These are phyloP conservation scores for Epiblema foenella DNA, from an alignment of 2,888 invertebrate genomes.

Conservation along the genomic window DNA sequence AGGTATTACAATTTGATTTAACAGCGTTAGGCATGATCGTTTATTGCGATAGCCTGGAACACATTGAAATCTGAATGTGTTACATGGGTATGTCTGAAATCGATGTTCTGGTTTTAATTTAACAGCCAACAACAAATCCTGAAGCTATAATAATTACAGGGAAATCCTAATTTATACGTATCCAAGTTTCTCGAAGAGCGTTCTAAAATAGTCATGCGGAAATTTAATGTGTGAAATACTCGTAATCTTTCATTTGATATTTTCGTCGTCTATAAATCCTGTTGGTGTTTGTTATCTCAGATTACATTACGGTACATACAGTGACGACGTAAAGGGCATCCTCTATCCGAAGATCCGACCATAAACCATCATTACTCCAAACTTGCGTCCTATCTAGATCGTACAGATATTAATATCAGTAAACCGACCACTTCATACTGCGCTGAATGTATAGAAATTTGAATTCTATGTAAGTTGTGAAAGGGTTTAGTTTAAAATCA, in stretches of 20 bases:
- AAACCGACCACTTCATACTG: conserved; percentile 16
- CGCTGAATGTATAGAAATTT: neutral
- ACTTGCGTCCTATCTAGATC: conserved; percentile 41
- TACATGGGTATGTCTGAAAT: neutral
- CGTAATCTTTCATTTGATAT: neutral
- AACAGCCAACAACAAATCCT: no score
- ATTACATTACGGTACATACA: conserved; percentile 11
- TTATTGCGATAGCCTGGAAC: no score
- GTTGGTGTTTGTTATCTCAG: conserved; percentile 6
- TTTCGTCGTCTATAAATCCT: neutral
- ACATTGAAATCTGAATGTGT: no score
- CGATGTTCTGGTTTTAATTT: no score
- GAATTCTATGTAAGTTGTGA: neutral
- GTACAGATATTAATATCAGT: conserved; percentile 36
- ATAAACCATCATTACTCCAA: conserved; percentile 37
- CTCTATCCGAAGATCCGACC: conserved; percentile 26
- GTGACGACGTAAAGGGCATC: conserved; percentile 23
- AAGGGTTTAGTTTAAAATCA: conserved; percentile 4
- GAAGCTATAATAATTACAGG: neutral
- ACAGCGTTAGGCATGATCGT: neutral
- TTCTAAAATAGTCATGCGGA: no score
- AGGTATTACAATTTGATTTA: neutral
- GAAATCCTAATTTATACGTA: neutral
- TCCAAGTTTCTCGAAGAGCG: no score
- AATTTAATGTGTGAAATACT: no score